Percentiles rank a stretch among this genome's conserved stretches.
Evolutionary conservation across 2,888 invertebrate species (phyloP).

Genomic region (Chrysomela aeneicollis): DNA sequence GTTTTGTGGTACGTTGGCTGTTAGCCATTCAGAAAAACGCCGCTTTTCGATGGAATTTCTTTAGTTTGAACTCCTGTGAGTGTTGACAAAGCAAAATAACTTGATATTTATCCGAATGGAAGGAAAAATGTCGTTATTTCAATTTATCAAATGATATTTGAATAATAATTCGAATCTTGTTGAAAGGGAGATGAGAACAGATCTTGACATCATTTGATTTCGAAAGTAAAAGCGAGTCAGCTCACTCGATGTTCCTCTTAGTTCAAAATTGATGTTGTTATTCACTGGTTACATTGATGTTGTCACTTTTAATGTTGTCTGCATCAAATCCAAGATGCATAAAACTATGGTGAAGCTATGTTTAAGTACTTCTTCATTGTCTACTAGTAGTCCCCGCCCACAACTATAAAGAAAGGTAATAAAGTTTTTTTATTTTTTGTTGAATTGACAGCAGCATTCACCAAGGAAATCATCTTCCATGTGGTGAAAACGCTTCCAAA

Average conservation of each 20-base stretch:
- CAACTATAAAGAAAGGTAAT: no score
- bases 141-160: no score
- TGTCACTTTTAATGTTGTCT: constrained; percentile 57
- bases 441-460: no score
- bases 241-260: constrained; percentile 26
- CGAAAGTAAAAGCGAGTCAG: neutral
- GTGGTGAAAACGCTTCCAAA: no score
- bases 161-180: neutral
- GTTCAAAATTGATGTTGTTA: constrained; percentile 39
- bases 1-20: constrained; percentile 62
- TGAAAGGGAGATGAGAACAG: neutral
- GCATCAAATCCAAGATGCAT: constrained; percentile 48
- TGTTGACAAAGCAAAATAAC: constrained; percentile 21
- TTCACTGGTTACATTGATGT: constrained; percentile 57
- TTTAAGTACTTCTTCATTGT: neutral
- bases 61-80: constrained; percentile 29
- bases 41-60: constrained; percentile 40
- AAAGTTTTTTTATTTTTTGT: neutral
- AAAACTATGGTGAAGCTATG: neutral
- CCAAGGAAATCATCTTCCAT: no score
- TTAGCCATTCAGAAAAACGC: constrained; percentile 53
- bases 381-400: neutral
- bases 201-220: neutral
- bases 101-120: neutral
- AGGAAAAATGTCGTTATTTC: neutral